phyloP scores from a whole-genome alignment of 2,797 vertebrate genomes.

The Lepus oiostolus region DNA sequence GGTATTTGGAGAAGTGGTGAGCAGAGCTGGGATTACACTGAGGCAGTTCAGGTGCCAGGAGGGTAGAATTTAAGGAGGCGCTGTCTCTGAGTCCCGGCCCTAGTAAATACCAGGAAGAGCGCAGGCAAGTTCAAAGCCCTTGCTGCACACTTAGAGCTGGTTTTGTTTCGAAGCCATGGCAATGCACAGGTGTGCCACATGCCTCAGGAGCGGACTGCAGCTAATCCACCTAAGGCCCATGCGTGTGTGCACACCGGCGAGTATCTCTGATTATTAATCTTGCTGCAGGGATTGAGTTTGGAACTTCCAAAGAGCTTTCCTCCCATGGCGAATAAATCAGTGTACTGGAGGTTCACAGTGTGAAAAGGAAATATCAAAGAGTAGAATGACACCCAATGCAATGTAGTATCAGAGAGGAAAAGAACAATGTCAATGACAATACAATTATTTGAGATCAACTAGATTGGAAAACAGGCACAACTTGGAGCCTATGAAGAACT shows the following conservation, averaged over 20 bases:
- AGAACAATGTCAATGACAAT: neutral
- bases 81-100: neutral
- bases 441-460: neutral
- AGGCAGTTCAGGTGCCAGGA: neutral
- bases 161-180: slow-evolving; percentile 39
- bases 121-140: slow-evolving; percentile 1
- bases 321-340: neutral
- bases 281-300: slow-evolving; percentile 42
- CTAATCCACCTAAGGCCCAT: slow-evolving; percentile 53
- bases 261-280: slow-evolving; percentile 67
- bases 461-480: neutral
- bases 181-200: neutral
- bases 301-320: slow-evolving; percentile 66
- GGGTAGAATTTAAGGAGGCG: neutral
- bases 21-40: neutral
- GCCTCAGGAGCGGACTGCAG: slow-evolving; percentile 37
- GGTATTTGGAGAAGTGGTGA: neutral
- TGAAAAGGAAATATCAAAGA: neutral
- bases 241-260: neutral
- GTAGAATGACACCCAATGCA: neutral
- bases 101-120: neutral
- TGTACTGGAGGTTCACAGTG: neutral
- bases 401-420: neutral
- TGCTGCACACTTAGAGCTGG: neutral
- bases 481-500: neutral